phyloP scores from a whole-genome alignment of 2,888 invertebrate genomes.

The Mimachlamys varia region DNA sequence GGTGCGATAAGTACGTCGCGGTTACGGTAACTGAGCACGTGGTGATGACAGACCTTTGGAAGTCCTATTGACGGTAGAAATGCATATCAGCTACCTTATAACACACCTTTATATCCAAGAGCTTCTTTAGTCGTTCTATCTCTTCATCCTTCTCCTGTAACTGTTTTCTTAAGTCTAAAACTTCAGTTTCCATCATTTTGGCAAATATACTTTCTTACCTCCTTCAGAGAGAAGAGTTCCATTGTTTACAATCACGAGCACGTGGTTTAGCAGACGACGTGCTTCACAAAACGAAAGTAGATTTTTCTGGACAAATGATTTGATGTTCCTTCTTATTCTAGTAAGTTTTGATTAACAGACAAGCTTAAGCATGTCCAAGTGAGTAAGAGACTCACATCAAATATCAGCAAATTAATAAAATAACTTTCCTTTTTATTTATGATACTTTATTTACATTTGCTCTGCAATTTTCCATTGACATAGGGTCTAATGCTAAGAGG shows the following conservation, averaged over 20 bases:
- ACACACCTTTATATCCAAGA: conserved; percentile 48
- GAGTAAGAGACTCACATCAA: no score
- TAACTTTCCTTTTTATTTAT: no score
- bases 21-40: neutral
- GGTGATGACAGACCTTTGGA: neutral
- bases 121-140: conserved; percentile 54
- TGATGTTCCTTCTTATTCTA: no score
- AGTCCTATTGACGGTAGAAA: neutral
- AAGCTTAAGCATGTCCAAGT: no score
- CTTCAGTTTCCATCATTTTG: conserved; percentile 44
- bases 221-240: neutral
- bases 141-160: conserved; percentile 55
- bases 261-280: conserved; percentile 7
- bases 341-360: no score
- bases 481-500: no score
- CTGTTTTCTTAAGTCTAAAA: conserved; percentile 47
- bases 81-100: neutral
- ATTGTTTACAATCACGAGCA: neutral
- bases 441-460: no score
- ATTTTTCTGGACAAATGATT: neutral
- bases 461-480: no score
- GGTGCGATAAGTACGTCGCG: no score
- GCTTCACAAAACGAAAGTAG: neutral
- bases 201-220: neutral
- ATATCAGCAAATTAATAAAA: no score